phyloP scores from a whole-genome alignment of 1,140 invertebrate genomes.

The Calliphora vicina region DNA sequence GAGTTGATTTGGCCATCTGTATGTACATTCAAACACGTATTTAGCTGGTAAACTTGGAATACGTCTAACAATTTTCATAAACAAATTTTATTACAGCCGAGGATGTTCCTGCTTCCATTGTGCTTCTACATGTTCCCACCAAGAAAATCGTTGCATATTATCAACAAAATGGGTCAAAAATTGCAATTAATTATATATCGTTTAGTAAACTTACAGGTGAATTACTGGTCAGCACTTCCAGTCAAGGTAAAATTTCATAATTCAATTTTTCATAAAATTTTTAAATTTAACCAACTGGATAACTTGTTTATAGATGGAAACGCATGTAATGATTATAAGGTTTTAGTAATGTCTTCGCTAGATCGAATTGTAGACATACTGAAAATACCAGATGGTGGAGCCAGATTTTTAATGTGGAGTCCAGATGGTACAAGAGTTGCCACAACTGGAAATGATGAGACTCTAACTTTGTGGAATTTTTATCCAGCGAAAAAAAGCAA shows the following conservation, averaged over 20 bases:
- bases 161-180: slow-evolving; percentile 47
- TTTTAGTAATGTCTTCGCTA: slow-evolving; percentile 54
- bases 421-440: slow-evolving; percentile 57
- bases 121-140: slow-evolving; percentile 49
- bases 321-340: slow-evolving; percentile 44
- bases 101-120: slow-evolving; percentile 49
- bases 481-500: slow-evolving; percentile 38
- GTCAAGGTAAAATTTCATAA: slow-evolving; percentile 41
- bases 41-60: too few species aligned
- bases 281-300: too few species aligned
- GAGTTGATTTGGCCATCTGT: slow-evolving; percentile 53
- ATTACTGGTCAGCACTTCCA: slow-evolving; percentile 53
- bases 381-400: slow-evolving; percentile 45
- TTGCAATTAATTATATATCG: slow-evolving; percentile 49
- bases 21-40: slow-evolving; percentile 34
- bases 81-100: slow-evolving; percentile 44
- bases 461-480: slow-evolving; percentile 58
- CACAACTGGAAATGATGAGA: slow-evolving; percentile 53
- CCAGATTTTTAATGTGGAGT: slow-evolving; percentile 57
- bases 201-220: slow-evolving; percentile 59
- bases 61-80: too few species aligned
- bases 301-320: slow-evolving; percentile 39
- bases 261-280: too few species aligned
- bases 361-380: slow-evolving; percentile 56
- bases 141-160: slow-evolving; percentile 54